Evolutionary conservation across 2,888 invertebrate species (phyloP).

Genomic region (Callosobruchus maculatus): DNA sequence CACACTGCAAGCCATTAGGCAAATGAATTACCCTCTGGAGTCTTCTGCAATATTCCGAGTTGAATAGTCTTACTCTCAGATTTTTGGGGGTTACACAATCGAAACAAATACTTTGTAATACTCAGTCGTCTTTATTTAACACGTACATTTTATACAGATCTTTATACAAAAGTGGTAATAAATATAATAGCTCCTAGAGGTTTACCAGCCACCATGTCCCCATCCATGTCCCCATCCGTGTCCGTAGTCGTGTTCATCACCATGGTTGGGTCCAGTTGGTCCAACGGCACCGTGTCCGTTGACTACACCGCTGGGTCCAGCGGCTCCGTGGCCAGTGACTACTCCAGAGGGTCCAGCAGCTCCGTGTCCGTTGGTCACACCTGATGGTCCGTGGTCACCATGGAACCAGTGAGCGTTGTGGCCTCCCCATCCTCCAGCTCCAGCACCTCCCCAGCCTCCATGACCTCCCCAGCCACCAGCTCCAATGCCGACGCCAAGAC

Average conservation of each 20-base stretch:
- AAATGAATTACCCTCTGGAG: too few species aligned
- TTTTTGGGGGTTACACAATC: too few species aligned
- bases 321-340: constrained; percentile 17
- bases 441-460: constrained; percentile 1
- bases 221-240: constrained; percentile 5
- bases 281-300: constrained; percentile 19
- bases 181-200: neutral
- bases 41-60: too few species aligned
- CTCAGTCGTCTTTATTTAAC: neutral
- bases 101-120: neutral
- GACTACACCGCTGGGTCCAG: constrained; percentile 18
- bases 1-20: too few species aligned
- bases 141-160: neutral
- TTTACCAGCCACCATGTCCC: constrained; percentile 2
- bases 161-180: neutral
- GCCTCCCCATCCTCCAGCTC: neutral
- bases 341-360: constrained; percentile 19
- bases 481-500: constrained; percentile 1
- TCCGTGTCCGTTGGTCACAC: constrained; percentile 15
- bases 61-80: too few species aligned
- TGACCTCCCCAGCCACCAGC: neutral
- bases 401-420: neutral
- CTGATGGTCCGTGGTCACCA: constrained; percentile 9
- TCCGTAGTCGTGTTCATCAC: constrained; percentile 5
- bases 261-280: constrained; percentile 16